These are phyloP conservation scores for Momotus momota DNA, from an alignment of 2,797 vertebrate species.

Conservation along the genomic window DNA sequence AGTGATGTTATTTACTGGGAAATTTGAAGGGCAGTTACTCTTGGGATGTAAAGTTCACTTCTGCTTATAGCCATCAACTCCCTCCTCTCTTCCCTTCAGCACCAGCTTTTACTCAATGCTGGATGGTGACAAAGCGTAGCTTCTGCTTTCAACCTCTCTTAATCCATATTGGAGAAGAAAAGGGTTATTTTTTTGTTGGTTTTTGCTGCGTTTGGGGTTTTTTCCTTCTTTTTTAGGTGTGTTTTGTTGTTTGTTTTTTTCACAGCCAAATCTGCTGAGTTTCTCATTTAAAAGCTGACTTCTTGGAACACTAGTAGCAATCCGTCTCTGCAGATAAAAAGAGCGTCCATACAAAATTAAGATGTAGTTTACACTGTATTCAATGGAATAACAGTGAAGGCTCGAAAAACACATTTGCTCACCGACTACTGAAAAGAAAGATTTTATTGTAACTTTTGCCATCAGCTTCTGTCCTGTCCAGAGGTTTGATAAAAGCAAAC, in stretches of 20 bases:
- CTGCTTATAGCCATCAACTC: neutral
- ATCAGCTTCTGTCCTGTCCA: neutral
- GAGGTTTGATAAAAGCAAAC: slow-evolving; percentile 42
- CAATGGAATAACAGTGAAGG: slow-evolving; percentile 15
- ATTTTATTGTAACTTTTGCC: neutral
- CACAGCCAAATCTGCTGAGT: neutral
- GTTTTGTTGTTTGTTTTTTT: too few species aligned
- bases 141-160: slow-evolving; percentile 2
- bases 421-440: slow-evolving; percentile 41
- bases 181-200: neutral
- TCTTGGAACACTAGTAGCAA: slow-evolving; percentile 17
- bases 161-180: neutral
- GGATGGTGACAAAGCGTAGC: neutral
- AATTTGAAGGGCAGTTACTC: neutral
- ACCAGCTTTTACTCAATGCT: neutral
- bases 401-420: slow-evolving; percentile 46
- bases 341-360: slow-evolving; percentile 58
- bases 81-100: neutral
- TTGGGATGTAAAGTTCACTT: neutral
- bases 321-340: slow-evolving; percentile 37
- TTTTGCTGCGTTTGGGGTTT: too few species aligned
- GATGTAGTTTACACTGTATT: slow-evolving; percentile 34
- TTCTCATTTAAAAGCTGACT: slow-evolving; percentile 38
- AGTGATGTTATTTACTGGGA: neutral
- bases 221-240: too few species aligned